These are phyloP conservation scores for Cyanoliseus patagonus DNA, from an alignment of 2,113 vertebrate genomes.

Conservation along the genomic window DNA sequence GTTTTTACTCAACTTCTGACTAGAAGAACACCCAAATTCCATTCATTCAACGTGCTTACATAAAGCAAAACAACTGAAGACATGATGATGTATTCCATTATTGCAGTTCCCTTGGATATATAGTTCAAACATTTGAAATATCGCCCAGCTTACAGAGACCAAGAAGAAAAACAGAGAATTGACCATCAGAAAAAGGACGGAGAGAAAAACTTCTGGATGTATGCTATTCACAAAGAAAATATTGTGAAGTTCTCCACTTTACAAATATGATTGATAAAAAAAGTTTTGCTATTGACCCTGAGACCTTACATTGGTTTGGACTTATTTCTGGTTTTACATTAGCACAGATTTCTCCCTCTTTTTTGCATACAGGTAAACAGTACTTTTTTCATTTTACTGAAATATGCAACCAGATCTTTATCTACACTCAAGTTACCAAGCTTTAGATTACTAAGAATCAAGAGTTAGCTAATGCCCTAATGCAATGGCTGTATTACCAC, in stretches of 20 bases:
- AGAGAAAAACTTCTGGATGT: neutral
- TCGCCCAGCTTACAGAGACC: neutral
- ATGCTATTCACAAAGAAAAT: neutral
- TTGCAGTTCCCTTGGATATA: neutral
- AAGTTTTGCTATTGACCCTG: neutral
- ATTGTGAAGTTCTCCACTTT: neutral
- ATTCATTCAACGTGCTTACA: neutral
- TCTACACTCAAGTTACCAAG: neutral
- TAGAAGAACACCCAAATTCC: neutral
- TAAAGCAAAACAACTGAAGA: neutral
- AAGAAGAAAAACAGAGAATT: neutral
- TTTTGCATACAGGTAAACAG: neutral
- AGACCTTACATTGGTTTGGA: neutral
- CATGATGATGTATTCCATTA: rapidly evolving
- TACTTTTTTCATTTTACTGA: neutral
- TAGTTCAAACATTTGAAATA: neutral
- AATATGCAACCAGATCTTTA: neutral
- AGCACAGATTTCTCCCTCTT: neutral
- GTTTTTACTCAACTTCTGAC: neutral
- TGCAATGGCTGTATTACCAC: neutral
- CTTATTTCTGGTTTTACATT: neutral
- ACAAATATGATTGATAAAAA: neutral
- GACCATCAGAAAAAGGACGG: neutral
- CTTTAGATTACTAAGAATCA: neutral
- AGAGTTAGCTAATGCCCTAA: neutral